Percentiles rank a stretch among this genome's conserved stretches.
Conservation (phyloP, 2,797 vertebrate species). For the Arrhamphus sclerolepis region DNA sequence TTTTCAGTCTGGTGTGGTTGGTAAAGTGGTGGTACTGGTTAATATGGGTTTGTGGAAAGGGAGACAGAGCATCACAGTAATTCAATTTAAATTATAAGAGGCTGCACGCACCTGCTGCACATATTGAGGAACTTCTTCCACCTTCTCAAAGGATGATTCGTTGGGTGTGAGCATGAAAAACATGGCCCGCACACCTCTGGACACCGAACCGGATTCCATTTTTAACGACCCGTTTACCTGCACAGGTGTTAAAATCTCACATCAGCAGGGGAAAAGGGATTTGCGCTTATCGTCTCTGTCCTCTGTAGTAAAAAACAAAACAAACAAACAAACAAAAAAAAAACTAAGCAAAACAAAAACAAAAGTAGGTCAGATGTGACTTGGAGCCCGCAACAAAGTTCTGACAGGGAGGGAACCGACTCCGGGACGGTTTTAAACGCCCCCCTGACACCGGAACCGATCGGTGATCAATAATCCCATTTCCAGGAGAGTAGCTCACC, state of each 20-base stretch:
- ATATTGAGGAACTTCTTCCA: constrained; percentile 88
- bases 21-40: too few relatives aligned
- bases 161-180: constrained; percentile 85
- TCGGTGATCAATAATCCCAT: neutral
- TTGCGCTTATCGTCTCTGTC: too few relatives aligned
- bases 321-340: too few relatives aligned
- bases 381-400: constrained; percentile 2
- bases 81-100: neutral
- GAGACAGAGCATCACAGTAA: too few relatives aligned
- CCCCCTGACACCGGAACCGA: fast-evolving
- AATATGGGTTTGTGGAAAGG: too few relatives aligned
- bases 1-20: too few relatives aligned
- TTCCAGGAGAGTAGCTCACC: neutral
- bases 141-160: constrained; percentile 83
- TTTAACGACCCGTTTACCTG: constrained; percentile 23
- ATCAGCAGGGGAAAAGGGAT: neutral
- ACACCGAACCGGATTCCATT: constrained; percentile 37
- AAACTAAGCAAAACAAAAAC: too few relatives aligned
- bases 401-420: neutral
- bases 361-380: constrained; percentile 39
- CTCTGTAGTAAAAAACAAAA: too few relatives aligned
- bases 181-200: constrained; percentile 78
- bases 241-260: constrained; percentile 23
- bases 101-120: constrained; percentile 85
- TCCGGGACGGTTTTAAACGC: neutral